phyloP scores from a whole-genome alignment of 1,140 invertebrate genomes.

The Drosophila sp. region DNA sequence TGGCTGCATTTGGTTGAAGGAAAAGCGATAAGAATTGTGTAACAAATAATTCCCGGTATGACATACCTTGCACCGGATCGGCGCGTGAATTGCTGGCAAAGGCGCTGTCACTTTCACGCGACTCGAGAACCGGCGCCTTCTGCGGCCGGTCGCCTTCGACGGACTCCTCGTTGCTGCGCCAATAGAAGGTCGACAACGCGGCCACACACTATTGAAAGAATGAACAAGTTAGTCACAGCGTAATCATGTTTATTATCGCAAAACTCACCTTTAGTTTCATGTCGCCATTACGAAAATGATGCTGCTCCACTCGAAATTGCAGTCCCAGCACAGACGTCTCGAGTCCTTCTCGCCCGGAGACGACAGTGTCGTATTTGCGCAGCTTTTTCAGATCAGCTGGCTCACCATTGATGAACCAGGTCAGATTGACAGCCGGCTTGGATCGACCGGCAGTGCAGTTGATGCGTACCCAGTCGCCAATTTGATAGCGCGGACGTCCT shows the following conservation, averaged over 20 bases:
- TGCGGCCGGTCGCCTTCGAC: constrained; percentile 88
- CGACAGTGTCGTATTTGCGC: constrained; percentile 85
- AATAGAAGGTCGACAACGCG: constrained; percentile 89
- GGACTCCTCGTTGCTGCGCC: constrained; percentile 90
- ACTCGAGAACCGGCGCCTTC: constrained; percentile 88
- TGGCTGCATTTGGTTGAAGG: constrained; percentile 84
- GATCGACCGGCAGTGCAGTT: constrained; percentile 90
- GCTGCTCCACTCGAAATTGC: constrained; percentile 87
- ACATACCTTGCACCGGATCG: constrained; percentile 87
- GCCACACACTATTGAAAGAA: constrained; percentile 88
- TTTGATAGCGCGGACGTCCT: constrained; percentile 88
- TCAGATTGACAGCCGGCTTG: constrained; percentile 89
- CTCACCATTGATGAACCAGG: constrained; percentile 91
- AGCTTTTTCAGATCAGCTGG: constrained; percentile 86
- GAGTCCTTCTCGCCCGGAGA: constrained; percentile 86
- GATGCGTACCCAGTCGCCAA: constrained; percentile 88
- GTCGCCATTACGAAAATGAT: constrained; percentile 89
- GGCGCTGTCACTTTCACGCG: constrained; percentile 86
- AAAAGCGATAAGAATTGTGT: constrained; percentile 85
- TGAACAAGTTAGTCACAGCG: too few relatives aligned
- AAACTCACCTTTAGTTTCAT: constrained; percentile 88
- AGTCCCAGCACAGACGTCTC: constrained; percentile 88
- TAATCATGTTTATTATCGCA: too few relatives aligned
- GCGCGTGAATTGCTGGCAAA: constrained; percentile 85
- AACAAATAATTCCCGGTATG: constrained; percentile 84